Percentiles rank a stretch among this genome's conserved stretches.
These are phyloP conservation scores for Heteropelma amictum DNA, from an alignment of 2,888 invertebrate genomes.

Conservation along the genomic window DNA sequence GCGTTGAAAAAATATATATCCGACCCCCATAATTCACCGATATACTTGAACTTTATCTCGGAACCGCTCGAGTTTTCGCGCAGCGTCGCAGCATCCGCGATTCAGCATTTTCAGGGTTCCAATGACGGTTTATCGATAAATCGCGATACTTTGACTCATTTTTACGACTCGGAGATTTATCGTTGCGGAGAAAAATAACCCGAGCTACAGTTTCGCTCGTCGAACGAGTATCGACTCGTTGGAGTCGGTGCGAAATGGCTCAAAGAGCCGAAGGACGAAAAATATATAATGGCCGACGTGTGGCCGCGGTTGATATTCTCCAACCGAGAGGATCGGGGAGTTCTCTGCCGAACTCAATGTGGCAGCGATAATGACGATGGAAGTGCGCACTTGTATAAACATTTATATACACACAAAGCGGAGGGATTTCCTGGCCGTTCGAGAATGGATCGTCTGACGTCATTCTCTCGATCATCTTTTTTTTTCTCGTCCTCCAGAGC, in stretches of 20 bases:
- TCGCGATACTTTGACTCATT: too few relatives aligned
- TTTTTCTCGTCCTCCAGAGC: background rate
- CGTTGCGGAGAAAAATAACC: too few relatives aligned
- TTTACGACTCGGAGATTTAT: too few relatives aligned
- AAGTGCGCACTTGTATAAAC: background rate
- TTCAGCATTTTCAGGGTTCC: too few relatives aligned
- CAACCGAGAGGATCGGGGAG: conserved; percentile 60
- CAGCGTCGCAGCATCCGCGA: too few relatives aligned
- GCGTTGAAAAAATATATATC: too few relatives aligned
- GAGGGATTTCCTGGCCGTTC: background rate
- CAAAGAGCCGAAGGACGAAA: background rate
- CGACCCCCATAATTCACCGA: too few relatives aligned
- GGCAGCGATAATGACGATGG: conserved; percentile 10
- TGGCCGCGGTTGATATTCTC: conserved; percentile 65
- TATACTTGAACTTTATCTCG: too few relatives aligned
- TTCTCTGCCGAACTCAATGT: conserved; percentile 24
- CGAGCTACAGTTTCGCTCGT: too few relatives aligned
- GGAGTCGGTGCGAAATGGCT: background rate
- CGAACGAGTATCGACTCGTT: too few relatives aligned
- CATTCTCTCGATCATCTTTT: conserved; percentile 2
- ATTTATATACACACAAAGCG: background rate
- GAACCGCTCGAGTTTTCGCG: too few relatives aligned
- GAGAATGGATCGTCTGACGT: conserved; percentile 6
- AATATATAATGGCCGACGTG: background rate
- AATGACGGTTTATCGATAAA: too few relatives aligned